Evolutionary conservation across 2,797 vertebrate species (phyloP).

Genomic region (Zalophus californianus): DNA sequence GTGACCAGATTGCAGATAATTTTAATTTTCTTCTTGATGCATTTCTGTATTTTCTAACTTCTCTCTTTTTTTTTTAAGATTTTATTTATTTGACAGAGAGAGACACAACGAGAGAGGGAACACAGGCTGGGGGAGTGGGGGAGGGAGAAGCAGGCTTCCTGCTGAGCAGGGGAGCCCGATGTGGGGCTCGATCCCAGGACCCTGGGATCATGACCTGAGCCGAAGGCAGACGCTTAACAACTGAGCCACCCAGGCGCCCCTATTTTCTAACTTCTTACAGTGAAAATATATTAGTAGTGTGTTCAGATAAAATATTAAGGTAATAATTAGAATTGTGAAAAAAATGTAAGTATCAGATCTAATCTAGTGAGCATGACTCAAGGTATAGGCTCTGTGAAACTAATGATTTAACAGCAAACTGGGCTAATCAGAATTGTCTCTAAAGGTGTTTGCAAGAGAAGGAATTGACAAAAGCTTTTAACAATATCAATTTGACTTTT

Average conservation of each 20-base stretch:
- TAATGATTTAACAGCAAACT: neutral
- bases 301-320: conserved; percentile 37
- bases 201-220: no score
- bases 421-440: neutral
- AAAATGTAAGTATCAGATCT: neutral
- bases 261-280: conserved; percentile 2
- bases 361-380: neutral
- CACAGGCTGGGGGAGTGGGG: no score
- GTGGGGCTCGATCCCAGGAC: no score
- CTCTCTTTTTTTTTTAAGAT: neutral
- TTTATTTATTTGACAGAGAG: no score
- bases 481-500: neutral
- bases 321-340: conserved; percentile 36
- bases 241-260: no score
- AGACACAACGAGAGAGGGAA: no score
- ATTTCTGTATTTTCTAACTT: conserved; percentile 45
- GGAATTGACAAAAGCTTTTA: neutral
- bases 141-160: no score
- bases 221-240: no score
- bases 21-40: conserved; percentile 30
- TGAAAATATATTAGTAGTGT: conserved; percentile 7
- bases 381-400: neutral
- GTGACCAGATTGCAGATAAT: neutral
- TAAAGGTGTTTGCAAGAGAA: conserved; percentile 32
- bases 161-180: no score